Evolutionary conservation across 2,888 invertebrate species (phyloP).

Genomic region (Nephrocerus scutellatus): DNA sequence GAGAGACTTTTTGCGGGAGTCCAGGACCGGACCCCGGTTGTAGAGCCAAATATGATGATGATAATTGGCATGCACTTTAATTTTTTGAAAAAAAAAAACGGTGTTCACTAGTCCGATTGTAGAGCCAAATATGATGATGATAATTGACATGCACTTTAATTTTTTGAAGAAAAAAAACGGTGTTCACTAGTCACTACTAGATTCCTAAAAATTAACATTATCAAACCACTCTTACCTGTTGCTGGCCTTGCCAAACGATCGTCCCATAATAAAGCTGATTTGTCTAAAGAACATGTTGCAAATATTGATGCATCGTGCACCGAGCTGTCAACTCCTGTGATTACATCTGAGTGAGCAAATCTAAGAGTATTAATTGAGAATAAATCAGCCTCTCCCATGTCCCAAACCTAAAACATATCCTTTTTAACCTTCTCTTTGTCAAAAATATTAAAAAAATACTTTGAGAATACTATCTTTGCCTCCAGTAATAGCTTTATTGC

Average conservation of each 20-base stretch:
- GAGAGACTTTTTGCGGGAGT: no score
- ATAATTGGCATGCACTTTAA: no score
- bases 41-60: no score
- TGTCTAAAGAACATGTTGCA: constrained; percentile 33
- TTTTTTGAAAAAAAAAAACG: no score
- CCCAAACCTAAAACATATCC: constrained; percentile 18
- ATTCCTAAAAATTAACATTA: no score
- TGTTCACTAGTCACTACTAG: no score
- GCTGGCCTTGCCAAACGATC: constrained; percentile 32
- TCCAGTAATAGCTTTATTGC: constrained; percentile 34
- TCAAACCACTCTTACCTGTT: constrained; percentile 31
- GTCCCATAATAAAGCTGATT: constrained; percentile 35
- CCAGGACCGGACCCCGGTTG: no score
- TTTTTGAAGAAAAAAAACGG: no score
- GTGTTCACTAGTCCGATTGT: no score
- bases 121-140: no score
- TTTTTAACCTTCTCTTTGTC: background rate
- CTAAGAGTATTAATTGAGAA: constrained; percentile 23
- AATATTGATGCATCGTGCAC: constrained; percentile 24
- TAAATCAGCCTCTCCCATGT: constrained; percentile 15
- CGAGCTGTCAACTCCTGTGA: constrained; percentile 30
- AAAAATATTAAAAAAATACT: constrained; percentile 22
- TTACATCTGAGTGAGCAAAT: constrained; percentile 31
- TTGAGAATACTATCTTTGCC: constrained; percentile 38
- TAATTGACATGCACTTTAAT: no score